Percentiles rank a stretch among this genome's conserved stretches.
Evolutionary conservation across 2,888 invertebrate species (phyloP).

Genomic region (Agrochola macilenta): DNA sequence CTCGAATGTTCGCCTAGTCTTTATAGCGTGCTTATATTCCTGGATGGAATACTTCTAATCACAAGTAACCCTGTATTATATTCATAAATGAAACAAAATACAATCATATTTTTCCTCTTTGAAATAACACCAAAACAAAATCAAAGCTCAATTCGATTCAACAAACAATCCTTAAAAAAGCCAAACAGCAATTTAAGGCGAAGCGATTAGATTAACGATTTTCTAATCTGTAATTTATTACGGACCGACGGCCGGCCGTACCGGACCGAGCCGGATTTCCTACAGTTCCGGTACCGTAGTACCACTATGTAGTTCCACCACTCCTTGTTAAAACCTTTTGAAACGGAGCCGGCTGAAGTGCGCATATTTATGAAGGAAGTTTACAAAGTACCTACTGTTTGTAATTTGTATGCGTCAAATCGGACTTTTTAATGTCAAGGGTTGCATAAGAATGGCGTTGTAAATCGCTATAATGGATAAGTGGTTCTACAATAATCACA

Average conservation of each 20-base stretch:
- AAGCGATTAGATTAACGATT: conserved; percentile 85
- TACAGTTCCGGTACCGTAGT: conserved; percentile 73
- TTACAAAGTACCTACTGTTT: conserved; percentile 24
- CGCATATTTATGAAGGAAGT: conserved; percentile 64
- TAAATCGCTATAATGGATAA: neutral
- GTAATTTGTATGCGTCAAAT: conserved; percentile 50
- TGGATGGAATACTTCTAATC: too few species aligned
- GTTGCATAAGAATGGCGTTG: neutral
- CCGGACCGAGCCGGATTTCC: conserved; percentile 77
- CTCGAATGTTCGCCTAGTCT: too few species aligned
- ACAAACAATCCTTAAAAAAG: conserved; percentile 34
- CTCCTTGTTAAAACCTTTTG: conserved; percentile 63
- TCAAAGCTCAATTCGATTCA: conserved; percentile 24
- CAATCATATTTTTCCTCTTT: too few species aligned
- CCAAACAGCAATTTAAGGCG: conserved; percentile 60
- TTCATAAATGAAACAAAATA: neutral
- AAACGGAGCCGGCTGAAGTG: conserved; percentile 53
- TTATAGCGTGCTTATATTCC: too few species aligned
- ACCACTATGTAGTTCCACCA: conserved; percentile 67
- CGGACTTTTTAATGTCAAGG: conserved; percentile 17
- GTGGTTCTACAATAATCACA: too few species aligned
- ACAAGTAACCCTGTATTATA: neutral
- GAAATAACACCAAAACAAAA: conserved; percentile 11
- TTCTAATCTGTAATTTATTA: conserved; percentile 88
- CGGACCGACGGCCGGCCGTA: conserved; percentile 69